phyloP scores from a whole-genome alignment of 2,797 vertebrate genomes.

The Chaunax sp. region DNA sequence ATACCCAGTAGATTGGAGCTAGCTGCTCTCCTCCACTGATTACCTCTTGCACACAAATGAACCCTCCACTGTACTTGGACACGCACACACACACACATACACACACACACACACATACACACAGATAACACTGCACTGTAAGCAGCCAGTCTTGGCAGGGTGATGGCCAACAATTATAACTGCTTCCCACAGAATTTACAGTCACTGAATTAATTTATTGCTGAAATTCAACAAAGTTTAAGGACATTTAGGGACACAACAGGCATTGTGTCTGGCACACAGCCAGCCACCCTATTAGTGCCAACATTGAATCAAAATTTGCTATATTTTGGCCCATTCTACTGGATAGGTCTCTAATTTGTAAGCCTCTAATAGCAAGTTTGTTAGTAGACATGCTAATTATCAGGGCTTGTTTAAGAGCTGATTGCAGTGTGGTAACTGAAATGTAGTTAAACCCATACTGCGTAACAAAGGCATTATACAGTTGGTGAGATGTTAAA shows the following conservation, averaged over 20 bases:
- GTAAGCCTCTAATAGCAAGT: conserved; percentile 56
- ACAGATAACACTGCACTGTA: conserved; percentile 7
- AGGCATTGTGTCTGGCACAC: conserved; percentile 21
- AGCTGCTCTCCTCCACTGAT: conserved; percentile 55
- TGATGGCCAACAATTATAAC: conserved; percentile 26
- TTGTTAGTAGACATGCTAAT: conserved; percentile 67
- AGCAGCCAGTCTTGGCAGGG: conserved; percentile 30
- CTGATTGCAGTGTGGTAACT: conserved; percentile 48
- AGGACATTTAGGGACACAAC: conserved; percentile 40
- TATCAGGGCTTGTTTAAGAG: conserved; percentile 56
- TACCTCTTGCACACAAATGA: conserved; percentile 51
- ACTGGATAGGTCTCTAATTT: conserved; percentile 54
- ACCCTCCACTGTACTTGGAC: conserved; percentile 32
- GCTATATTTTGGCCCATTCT: conserved; percentile 50
- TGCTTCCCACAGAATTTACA: conserved; percentile 41
- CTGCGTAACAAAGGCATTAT: conserved; percentile 48
- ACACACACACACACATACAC: conserved; percentile 15
- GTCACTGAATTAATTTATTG: conserved; percentile 39
- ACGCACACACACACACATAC: conserved; percentile 19
- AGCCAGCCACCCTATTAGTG: conserved; percentile 32
- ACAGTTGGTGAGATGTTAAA: conserved; percentile 52
- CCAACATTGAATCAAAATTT: conserved; percentile 46
- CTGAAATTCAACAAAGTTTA: conserved; percentile 43
- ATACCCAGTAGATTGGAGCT: conserved; percentile 65
- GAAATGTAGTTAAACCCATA: conserved; percentile 51